Percentiles rank a stretch among this genome's conserved stretches.
These are phyloP conservation scores for Centropyge bicolor DNA, from an alignment of 2,797 vertebrate genomes.

Conservation along the genomic window DNA sequence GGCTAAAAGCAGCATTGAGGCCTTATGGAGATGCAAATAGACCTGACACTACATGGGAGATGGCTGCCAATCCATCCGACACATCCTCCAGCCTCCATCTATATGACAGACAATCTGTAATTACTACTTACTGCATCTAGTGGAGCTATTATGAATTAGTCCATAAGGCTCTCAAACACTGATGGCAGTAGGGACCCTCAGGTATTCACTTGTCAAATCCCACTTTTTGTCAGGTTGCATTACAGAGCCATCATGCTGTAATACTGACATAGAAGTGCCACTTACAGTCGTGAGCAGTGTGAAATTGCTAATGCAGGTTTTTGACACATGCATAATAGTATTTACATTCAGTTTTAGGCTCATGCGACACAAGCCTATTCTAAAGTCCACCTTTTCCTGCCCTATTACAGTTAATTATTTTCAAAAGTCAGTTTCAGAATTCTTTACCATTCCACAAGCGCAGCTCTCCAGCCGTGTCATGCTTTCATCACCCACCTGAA, in stretches of 20 bases:
- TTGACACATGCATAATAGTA: not conserved
- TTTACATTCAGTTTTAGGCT: slow-evolving; percentile 1
- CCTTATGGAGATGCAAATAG: slow-evolving; percentile 52
- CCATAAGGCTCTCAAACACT: slow-evolving; percentile 5
- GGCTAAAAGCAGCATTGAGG: slow-evolving; percentile 41
- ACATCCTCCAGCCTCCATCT: slow-evolving; percentile 24
- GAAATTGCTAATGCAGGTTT: slow-evolving; percentile 1
- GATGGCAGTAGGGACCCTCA: slow-evolving; percentile 27
- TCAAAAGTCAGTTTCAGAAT: not conserved
- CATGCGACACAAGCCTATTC: not conserved
- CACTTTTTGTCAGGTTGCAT: slow-evolving; percentile 32
- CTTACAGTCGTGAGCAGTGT: not conserved
- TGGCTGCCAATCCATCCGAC: slow-evolving; percentile 49
- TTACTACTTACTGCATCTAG: slow-evolving; percentile 35
- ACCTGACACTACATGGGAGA: slow-evolving; percentile 41
- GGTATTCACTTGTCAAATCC: slow-evolving; percentile 41
- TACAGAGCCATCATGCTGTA: slow-evolving; percentile 4
- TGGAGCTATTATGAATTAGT: slow-evolving; percentile 41
- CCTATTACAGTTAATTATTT: not conserved
- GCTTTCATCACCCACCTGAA: not conserved
- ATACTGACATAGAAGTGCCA: not conserved
- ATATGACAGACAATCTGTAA: slow-evolving; percentile 59
- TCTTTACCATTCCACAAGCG: not conserved
- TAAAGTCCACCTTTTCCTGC: not conserved
- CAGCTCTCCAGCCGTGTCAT: not conserved